Evolutionary conservation across 1,140 invertebrate genomes (phyloP).

Genomic region (Leptinotarsa lineolata): DNA sequence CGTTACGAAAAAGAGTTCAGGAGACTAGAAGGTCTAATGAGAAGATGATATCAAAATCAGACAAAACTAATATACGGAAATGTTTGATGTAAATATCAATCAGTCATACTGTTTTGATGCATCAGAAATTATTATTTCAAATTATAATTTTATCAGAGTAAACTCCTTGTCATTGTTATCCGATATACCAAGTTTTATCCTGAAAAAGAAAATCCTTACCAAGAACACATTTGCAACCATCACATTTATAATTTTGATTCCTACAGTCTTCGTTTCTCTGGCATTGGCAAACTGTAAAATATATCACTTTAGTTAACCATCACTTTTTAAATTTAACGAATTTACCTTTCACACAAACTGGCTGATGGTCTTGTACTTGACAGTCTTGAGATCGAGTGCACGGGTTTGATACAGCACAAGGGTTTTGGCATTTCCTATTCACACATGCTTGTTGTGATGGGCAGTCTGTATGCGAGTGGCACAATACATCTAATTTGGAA

Average conservation of each 20-base stretch:
- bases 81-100: too few relatives aligned
- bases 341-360: slow-evolving; percentile 76
- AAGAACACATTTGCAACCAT: slow-evolving; percentile 69
- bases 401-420: slow-evolving; percentile 63
- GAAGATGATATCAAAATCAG: too few relatives aligned
- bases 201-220: slow-evolving; percentile 57
- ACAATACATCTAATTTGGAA: slow-evolving; percentile 65
- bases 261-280: slow-evolving; percentile 67
- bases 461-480: slow-evolving; percentile 72
- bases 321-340: not conserved
- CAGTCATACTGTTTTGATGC: too few relatives aligned
- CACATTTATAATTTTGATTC: slow-evolving; percentile 61
- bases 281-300: slow-evolving; percentile 67
- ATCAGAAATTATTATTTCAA: too few relatives aligned
- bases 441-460: slow-evolving; percentile 75
- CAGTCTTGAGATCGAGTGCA: slow-evolving; percentile 72
- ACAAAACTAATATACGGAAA: too few relatives aligned
- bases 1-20: too few relatives aligned
- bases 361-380: slow-evolving; percentile 75
- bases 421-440: slow-evolving; percentile 74
- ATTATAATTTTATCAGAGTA: too few relatives aligned
- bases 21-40: too few relatives aligned
- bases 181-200: too few relatives aligned
- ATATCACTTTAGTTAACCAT: slow-evolving; percentile 1
- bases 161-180: too few relatives aligned